phyloP scores from a whole-genome alignment of 2,888 invertebrate species.

The Bimastos eiseni region DNA sequence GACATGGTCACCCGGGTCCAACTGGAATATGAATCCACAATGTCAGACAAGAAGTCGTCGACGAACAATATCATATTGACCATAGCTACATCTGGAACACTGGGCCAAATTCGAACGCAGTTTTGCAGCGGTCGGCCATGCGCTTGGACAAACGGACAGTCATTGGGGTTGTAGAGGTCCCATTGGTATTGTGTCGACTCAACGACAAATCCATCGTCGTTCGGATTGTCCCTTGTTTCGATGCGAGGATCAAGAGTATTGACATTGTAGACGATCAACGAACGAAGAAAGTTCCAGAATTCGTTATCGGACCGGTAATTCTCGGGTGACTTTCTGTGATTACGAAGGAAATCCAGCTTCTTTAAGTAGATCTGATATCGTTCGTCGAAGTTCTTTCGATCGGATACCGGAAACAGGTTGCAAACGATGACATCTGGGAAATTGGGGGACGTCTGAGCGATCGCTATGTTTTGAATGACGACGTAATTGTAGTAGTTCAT shows the following conservation, averaged over 20 bases:
- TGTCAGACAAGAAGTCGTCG: not conserved
- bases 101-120: not conserved
- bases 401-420: not conserved
- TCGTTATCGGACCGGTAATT: not conserved
- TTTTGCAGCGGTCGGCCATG: not conserved
- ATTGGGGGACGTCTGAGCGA: not conserved
- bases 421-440: not conserved
- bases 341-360: not conserved
- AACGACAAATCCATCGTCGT: not conserved
- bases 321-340: not conserved
- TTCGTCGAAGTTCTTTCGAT: not conserved
- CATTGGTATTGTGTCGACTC: not conserved
- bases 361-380: not conserved
- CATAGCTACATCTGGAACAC: not conserved
- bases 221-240: not conserved
- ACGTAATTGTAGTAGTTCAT: not conserved
- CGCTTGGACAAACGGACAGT: not conserved
- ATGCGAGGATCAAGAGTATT: not conserved
- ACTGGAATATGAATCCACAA: not conserved
- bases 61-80: not conserved
- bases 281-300: not conserved
- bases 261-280: not conserved
- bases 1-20: constrained; percentile 2
- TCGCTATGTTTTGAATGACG: not conserved
- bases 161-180: not conserved